Conservation (phyloP, 2,797 vertebrate genomes). For the Sebastes miniatus region DNA sequence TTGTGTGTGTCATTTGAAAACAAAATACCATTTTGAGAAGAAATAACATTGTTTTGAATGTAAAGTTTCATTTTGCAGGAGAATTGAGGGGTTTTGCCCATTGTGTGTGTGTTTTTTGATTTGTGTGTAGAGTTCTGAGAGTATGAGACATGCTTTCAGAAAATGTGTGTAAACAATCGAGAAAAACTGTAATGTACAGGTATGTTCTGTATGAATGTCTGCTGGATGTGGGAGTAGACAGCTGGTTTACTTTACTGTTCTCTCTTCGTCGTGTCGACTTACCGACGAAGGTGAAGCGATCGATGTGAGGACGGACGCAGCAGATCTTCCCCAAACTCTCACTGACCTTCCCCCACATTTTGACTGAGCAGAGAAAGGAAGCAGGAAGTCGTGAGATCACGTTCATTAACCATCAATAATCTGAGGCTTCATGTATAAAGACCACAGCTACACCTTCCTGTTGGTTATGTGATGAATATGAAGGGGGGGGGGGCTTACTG, state of each 20-base stretch:
- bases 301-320: conserved; percentile 92
- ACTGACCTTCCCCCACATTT: conserved; percentile 93
- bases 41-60: too few relatives aligned
- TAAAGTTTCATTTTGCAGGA: too few relatives aligned
- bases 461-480: neutral
- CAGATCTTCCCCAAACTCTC: conserved; percentile 95
- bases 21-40: too few relatives aligned
- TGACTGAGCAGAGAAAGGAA: conserved; percentile 79
- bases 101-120: too few relatives aligned
- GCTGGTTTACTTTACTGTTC: neutral
- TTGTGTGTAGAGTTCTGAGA: too few relatives aligned
- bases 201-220: too few relatives aligned
- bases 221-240: neutral
- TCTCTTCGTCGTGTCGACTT: conserved; percentile 41
- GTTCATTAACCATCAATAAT: neutral
- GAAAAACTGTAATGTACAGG: too few relatives aligned
- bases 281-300: conserved; percentile 97
- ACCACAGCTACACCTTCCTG: too few relatives aligned
- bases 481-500: conserved; percentile 72
- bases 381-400: neutral
- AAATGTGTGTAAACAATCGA: too few relatives aligned
- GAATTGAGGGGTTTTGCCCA: too few relatives aligned
- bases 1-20: too few relatives aligned
- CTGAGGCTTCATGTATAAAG: neutral
- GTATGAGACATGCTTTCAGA: too few relatives aligned